phyloP scores from a whole-genome alignment of 2,113 vertebrate genomes.

The Odontophorus gujanensis region DNA sequence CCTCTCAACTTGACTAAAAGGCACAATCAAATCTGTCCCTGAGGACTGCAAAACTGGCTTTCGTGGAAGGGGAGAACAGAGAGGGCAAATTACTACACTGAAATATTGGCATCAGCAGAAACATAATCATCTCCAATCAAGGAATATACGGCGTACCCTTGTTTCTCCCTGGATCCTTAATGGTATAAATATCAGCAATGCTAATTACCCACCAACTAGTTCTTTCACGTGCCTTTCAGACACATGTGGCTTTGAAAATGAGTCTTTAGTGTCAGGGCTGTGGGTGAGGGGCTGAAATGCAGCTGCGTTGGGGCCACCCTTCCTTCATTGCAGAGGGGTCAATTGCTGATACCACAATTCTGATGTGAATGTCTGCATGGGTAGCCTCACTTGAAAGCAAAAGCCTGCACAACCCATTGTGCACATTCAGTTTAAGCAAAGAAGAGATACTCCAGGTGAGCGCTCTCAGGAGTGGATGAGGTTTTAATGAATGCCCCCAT shows the following conservation, averaged over 20 bases:
- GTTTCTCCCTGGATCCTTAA: not conserved
- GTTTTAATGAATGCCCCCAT: not conserved
- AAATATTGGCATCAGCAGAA: not conserved
- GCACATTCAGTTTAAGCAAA: not conserved
- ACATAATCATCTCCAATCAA: not conserved
- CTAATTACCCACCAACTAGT: not conserved
- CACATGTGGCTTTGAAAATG: not conserved
- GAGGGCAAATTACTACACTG: not conserved
- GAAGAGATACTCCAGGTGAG: not conserved
- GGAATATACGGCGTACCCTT: not conserved
- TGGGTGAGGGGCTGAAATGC: not conserved
- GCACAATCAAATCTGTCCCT: not conserved
- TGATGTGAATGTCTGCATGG: not conserved
- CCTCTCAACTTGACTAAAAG: not conserved
- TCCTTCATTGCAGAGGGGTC: not conserved
- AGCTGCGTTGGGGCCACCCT: not conserved
- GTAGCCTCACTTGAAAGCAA: not conserved
- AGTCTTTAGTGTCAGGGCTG: not conserved
- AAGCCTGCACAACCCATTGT: not conserved
- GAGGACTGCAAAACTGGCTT: not conserved
- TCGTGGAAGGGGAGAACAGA: not conserved
- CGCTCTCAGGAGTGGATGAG: not conserved
- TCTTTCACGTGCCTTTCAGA: not conserved
- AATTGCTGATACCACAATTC: accelerated
- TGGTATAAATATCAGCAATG: not conserved